Conservation (phyloP, 1,140 invertebrate genomes). For the Megalopta genalis region DNA sequence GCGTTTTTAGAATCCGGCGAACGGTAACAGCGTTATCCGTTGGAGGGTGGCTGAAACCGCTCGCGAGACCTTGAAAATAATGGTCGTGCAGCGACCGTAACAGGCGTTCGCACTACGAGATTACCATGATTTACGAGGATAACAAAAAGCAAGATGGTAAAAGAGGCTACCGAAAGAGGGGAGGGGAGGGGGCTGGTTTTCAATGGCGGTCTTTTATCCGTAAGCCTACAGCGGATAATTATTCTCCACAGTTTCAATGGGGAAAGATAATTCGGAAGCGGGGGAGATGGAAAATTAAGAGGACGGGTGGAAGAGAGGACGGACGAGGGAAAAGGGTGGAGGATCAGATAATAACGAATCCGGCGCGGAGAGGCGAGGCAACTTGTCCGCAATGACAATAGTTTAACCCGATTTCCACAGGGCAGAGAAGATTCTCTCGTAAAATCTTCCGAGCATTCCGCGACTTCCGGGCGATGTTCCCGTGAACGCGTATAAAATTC, state of each 20-base stretch:
- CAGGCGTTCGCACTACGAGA: conserved; percentile 70
- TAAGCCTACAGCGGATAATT: conserved; percentile 74
- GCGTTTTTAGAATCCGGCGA: too few relatives aligned
- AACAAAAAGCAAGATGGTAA: conserved; percentile 45
- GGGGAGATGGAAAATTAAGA: conserved; percentile 56
- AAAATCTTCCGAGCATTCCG: conserved; percentile 67
- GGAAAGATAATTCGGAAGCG: conserved; percentile 68
- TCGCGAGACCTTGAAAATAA: conserved; percentile 17
- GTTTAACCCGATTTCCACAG: conserved; percentile 61
- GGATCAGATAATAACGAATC: conserved; percentile 72
- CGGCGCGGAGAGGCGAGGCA: conserved; percentile 54
- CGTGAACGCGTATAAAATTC: conserved; percentile 57
- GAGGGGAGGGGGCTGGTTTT: conserved; percentile 51
- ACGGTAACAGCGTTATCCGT: neutral
- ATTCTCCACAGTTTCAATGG: conserved; percentile 69
- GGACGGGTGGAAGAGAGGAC: conserved; percentile 27
- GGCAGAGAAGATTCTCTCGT: conserved; percentile 57
- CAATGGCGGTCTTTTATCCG: conserved; percentile 75
- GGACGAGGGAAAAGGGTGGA: neutral
- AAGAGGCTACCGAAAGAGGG: neutral
- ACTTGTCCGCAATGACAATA: conserved; percentile 52
- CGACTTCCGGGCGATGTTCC: conserved; percentile 59
- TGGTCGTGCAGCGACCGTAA: conserved; percentile 53
- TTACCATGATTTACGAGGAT: conserved; percentile 70
- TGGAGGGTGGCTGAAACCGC: neutral